Evolutionary conservation across 2,113 vertebrate species (phyloP), one percentile per base, ranked within the genome.

Genomic region (Mohoua ochrocephala): DNA sequence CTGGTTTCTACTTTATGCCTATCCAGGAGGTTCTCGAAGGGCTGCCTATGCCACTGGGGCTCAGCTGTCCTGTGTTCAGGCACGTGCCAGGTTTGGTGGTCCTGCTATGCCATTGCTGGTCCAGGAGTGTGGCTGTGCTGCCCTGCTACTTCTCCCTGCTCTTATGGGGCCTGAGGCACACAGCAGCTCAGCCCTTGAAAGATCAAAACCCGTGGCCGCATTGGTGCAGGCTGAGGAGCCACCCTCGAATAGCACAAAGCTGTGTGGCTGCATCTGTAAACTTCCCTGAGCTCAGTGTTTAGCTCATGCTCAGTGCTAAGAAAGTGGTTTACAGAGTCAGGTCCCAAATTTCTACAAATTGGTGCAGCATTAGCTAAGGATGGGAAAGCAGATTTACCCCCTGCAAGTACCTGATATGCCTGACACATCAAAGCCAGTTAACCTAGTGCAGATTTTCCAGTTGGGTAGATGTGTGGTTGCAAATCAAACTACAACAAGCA

Each of bases 371-470:
- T 41, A 82, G 57, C 35, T 24, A 67, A 77, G 68, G 49, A 74
- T 0, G 8, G 67, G 85, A 75, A 86, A 94, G 52, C 35, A 64
- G 17, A 70, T 74, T 49, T 59, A 49, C 11, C 30, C 39, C 75
- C 74, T 70, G 17, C 26, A 50, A 81, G 33, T 37, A 63, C 44
- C 50, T 74, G 23, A 44, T 44, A 63, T 54, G 56, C 76, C 50
- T 81, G 52, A 50, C 35, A 65, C 54, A 50, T 41, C 54, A 74
- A 70, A 70, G 50, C 52, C 78, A 22, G 30, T 50, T 45, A 80
- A 59, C 18, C 41, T 33, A 54, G 64, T 60, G 68, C 68, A 78
- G 37, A 44, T 81, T 64, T 91, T 89, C 73, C 92, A 92, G 60
- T 1, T 84, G 56, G 50, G 84, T 57, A 53, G 27, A 24, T 56